phyloP scores from a whole-genome alignment of 2,888 invertebrate genomes.

The Orchesella flavescens region DNA sequence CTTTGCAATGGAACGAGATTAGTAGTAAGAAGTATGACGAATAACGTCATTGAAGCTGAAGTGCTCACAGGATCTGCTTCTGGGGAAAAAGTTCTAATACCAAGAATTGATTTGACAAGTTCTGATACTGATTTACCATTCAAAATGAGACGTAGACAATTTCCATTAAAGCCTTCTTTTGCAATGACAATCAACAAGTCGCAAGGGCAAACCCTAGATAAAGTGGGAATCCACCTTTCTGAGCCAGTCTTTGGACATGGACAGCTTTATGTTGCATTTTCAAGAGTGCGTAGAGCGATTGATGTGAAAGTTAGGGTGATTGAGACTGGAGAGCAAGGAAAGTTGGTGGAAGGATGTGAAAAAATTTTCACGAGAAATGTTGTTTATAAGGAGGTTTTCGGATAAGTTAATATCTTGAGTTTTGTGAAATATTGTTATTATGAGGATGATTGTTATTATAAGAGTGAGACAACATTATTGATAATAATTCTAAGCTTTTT shows the following conservation, averaged over 20 bases:
- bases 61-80: conserved; percentile 43
- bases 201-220: conserved; percentile 73
- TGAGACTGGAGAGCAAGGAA: conserved; percentile 41
- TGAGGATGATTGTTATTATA: no score
- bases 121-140: conserved; percentile 67
- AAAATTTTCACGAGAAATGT: conserved; percentile 48
- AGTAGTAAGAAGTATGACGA: conserved; percentile 25
- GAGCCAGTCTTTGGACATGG: conserved; percentile 49
- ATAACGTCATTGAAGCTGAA: conserved; percentile 36
- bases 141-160: conserved; percentile 70
- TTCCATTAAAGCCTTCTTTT: no score
- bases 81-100: conserved; percentile 69
- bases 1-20: conserved; percentile 68
- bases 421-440: no score
- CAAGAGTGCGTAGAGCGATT: conserved; percentile 9
- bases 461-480: no score
- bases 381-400: conserved; percentile 47
- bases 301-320: conserved; percentile 17
- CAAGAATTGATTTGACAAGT: conserved; percentile 68
- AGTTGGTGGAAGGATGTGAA: not conserved
- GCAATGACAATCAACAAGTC: conserved; percentile 73
- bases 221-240: conserved; percentile 68
- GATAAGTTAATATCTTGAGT: no score
- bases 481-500: no score
- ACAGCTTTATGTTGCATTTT: conserved; percentile 56